phyloP scores from a whole-genome alignment of 1,140 invertebrate species.

The Pseudobourletiella spinata region DNA sequence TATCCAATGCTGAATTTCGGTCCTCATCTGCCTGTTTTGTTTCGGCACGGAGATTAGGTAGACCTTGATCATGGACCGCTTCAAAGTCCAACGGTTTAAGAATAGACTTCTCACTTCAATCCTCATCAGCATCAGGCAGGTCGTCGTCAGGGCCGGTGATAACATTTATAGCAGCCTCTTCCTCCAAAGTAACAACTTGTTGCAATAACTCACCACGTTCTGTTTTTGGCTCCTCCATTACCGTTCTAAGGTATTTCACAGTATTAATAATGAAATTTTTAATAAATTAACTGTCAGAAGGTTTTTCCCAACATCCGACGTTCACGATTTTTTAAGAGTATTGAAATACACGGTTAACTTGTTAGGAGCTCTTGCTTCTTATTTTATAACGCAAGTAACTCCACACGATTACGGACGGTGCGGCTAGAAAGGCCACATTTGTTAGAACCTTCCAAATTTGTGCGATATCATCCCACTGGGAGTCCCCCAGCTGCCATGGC shows the following conservation, averaged over 20 bases:
- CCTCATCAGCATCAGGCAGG: too few relatives aligned
- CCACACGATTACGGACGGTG: background rate
- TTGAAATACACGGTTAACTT: background rate
- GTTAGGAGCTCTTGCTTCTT: background rate
- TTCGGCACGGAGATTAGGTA: too few relatives aligned
- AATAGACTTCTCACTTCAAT: too few relatives aligned
- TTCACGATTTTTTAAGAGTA: too few relatives aligned
- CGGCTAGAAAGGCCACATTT: background rate
- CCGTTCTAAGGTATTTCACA: background rate
- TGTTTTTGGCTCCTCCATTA: background rate
- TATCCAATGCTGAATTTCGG: background rate
- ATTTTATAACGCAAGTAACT: background rate
- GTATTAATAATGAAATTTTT: background rate
- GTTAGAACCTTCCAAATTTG: background rate
- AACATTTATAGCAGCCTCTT: too few relatives aligned
- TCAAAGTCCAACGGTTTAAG: too few relatives aligned
- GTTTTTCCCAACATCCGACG: background rate
- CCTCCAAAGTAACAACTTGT: background rate
- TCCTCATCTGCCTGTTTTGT: background rate
- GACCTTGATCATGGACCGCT: too few relatives aligned
- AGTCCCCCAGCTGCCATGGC: background rate
- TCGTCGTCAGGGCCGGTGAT: too few relatives aligned
- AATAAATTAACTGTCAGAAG: background rate
- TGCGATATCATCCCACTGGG: background rate
- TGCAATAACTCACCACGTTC: background rate